Base-by-base conservation (phyloP, 2,797 vertebrate species). In the Protosalanx chinensis region DNA sequence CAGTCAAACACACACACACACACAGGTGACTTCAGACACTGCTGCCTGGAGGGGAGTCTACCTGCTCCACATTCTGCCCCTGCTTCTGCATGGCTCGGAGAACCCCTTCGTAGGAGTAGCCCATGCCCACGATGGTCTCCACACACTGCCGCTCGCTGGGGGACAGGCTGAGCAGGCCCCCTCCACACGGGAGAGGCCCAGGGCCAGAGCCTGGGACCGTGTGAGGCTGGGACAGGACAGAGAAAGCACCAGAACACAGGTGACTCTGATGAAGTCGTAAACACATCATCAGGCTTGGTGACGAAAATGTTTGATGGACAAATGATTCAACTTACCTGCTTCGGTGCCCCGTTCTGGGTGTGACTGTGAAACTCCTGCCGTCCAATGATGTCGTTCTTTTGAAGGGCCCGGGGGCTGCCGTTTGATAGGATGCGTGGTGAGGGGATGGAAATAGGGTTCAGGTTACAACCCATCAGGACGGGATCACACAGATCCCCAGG, bases 21-120 rank as follows among this genome's bases (percentile, higher is more conserved):
- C 20, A 58, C 56, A 59, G 27, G 3, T 5, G 8, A 46, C 12
- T 46, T 46, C 41, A 46, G 41, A 46, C 10, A 12, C 13, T 12
- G 7, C 7, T 56, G 5, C 5, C 51, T n/a, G 15, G 3, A 81
- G 83, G 76, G 32, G 61, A 41, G 75, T 82, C n/a, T 80, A 98
- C 97, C 95, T 98, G 96, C 82, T 99, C 98, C 82, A 99, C 93
- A 65, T 96, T 97, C 89, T 97, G 94, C 68, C 97, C 97, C 84
- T 95, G 97, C 89, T 93, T 95, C 90, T 96, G 97, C 95, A 98
- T 97, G 86, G 98, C 98, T 87, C 93, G 93, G 72, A 98, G 83
- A 71, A 98, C 96, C 0, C 93, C 94, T 71, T 98, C 95, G 0
- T 95, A 97, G 0, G 95, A 95, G 85, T 98, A 99, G 4, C 98